phyloP scores from a whole-genome alignment of 1,140 invertebrate species.

The Drosophila virilis region DNA sequence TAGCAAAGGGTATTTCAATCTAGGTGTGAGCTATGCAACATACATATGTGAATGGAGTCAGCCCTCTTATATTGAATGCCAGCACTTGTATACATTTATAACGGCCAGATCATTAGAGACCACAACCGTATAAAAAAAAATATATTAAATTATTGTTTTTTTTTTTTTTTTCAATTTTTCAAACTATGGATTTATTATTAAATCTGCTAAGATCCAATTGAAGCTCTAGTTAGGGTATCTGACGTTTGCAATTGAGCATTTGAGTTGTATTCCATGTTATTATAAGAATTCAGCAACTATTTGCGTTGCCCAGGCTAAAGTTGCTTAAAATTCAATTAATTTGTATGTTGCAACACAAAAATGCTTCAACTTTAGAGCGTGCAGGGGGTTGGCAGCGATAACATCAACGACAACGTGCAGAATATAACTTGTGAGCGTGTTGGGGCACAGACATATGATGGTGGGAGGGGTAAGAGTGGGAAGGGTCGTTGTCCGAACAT shows the following conservation, averaged over 20 bases:
- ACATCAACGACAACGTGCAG: constrained; percentile 22
- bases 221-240: not conserved
- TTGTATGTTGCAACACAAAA: constrained; percentile 72
- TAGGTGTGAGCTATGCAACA: too few relatives aligned
- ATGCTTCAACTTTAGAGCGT: constrained; percentile 72
- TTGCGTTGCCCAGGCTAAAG: constrained; percentile 58
- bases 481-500: not conserved
- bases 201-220: too few relatives aligned
- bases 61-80: too few relatives aligned
- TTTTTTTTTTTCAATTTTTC: too few relatives aligned
- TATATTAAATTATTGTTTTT: too few relatives aligned
- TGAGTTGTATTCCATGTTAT: constrained; percentile 26
- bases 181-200: too few relatives aligned
- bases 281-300: constrained; percentile 69
- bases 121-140: too few relatives aligned
- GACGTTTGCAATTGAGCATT: not conserved
- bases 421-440: constrained; percentile 21
- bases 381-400: constrained; percentile 30
- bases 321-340: constrained; percentile 81
- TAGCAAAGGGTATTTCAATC: not conserved
- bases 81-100: too few relatives aligned
- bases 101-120: too few relatives aligned
- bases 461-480: not conserved
- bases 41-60: too few relatives aligned
- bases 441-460: not conserved